Conservation (phyloP, 30 jellyfish, hydroid and myxozoan species). For the Hydractinia symbiolongicarpus region DNA sequence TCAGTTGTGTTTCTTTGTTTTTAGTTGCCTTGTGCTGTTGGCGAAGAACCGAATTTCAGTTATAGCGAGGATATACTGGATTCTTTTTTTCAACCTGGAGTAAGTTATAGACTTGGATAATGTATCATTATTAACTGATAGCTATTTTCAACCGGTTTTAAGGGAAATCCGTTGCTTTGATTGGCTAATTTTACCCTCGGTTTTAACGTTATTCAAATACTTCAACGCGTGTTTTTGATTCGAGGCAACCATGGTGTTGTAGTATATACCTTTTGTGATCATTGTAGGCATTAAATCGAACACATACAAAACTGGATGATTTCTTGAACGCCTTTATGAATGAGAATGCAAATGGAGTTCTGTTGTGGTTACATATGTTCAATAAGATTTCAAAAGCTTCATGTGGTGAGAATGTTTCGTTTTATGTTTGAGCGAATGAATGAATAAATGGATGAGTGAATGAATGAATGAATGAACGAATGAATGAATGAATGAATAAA, state of each 20-base stretch:
- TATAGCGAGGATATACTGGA: conserved; percentile 53
- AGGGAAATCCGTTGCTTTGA: too few relatives aligned
- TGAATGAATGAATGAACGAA: too few relatives aligned
- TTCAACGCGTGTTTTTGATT: too few relatives aligned
- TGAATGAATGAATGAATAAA: too few relatives aligned
- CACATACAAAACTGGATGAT: conserved; percentile 63
- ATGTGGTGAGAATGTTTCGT: conserved; percentile 20
- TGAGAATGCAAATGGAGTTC: conserved; percentile 67
- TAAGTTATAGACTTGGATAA: not conserved
- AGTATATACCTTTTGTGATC: not conserved
- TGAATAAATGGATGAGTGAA: too few relatives aligned
- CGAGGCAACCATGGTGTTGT: too few relatives aligned
- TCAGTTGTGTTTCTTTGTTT: not conserved
- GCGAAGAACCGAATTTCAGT: conserved; percentile 91
- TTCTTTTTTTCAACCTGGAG: conserved; percentile 76
- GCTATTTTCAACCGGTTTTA: too few relatives aligned
- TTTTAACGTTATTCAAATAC: too few relatives aligned
- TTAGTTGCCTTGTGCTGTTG: conserved; percentile 94
- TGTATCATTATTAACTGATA: too few relatives aligned
- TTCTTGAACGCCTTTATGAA: conserved; percentile 60
- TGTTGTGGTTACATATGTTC: conserved; percentile 84
- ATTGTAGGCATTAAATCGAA: conserved; percentile 51
- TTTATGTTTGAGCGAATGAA: not conserved
- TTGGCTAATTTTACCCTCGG: too few relatives aligned
- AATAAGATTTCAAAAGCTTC: conserved; percentile 69